Percentiles rank a stretch among this genome's conserved stretches.
phyloP scores from a whole-genome alignment of 2,888 invertebrate species.

The Nymphalis c-album region DNA sequence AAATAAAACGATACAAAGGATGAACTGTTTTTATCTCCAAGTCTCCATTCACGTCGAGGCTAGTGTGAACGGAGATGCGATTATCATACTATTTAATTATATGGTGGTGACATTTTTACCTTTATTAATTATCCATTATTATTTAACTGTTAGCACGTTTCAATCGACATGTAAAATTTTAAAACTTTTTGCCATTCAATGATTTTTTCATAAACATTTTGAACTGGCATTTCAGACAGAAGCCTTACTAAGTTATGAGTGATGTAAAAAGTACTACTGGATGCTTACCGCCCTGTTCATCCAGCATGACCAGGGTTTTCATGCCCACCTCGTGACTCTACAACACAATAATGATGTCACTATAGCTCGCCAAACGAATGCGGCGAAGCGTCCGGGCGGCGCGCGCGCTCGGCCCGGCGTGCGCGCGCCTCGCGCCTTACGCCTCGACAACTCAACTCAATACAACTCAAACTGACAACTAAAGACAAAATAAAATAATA shows the following conservation, averaged over 20 bases:
- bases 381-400: conserved; percentile 40
- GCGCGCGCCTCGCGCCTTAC: conserved; percentile 50
- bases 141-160: conserved; percentile 73
- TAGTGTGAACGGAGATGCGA: conserved; percentile 54
- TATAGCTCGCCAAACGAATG: conserved; percentile 79
- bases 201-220: conserved; percentile 66
- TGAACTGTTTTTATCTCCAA: conserved; percentile 48
- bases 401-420: conserved; percentile 33
- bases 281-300: conserved; percentile 99
- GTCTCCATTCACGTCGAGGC: conserved; percentile 52
- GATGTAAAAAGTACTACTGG: conserved; percentile 80
- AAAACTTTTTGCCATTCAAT: conserved; percentile 69
- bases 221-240: conserved; percentile 77
- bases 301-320: conserved; percentile 99
- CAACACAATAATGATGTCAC: conserved; percentile 85
- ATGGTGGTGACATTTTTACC: conserved; percentile 74
- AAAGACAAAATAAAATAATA: conserved; percentile 67
- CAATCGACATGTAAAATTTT: conserved; percentile 60
- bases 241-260: conserved; percentile 77
- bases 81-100: conserved; percentile 61
- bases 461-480: conserved; percentile 72
- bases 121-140: conserved; percentile 68
- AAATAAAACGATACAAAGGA: conserved; percentile 63
- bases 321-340: conserved; percentile 99
- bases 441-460: conserved; percentile 65